Evolutionary conservation across 2,113 vertebrate species (phyloP).

Genomic region (Alectura lathami): DNA sequence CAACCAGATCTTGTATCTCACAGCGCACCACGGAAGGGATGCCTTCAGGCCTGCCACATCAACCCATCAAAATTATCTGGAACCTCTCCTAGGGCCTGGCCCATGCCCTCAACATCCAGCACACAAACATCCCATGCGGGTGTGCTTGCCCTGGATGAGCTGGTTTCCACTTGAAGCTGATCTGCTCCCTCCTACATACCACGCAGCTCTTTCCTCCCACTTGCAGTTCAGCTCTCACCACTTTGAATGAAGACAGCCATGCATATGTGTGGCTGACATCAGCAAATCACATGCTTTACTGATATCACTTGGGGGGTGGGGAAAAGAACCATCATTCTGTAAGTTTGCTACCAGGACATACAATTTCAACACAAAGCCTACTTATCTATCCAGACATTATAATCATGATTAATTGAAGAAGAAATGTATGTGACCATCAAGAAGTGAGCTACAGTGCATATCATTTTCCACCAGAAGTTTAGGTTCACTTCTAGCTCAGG

Average conservation of each 20-base stretch:
- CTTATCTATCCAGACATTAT: not conserved
- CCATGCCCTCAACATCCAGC: not conserved
- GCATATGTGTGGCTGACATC: not conserved
- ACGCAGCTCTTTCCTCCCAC: not conserved
- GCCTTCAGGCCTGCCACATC: not conserved
- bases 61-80: not conserved
- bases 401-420: not conserved
- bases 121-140: not conserved
- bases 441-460: not conserved
- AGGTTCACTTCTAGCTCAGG: not conserved
- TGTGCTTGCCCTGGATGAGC: not conserved
- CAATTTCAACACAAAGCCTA: not conserved
- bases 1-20: not conserved
- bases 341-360: not conserved
- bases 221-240: not conserved
- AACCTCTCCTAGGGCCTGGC: not conserved
- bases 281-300: not conserved
- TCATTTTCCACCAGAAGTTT: not conserved
- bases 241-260: not conserved
- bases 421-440: not conserved
- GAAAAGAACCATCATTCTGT: not conserved
- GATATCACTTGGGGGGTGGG: not conserved
- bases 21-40: not conserved
- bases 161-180: not conserved
- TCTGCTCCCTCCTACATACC: not conserved